Percentiles rank a stretch among this genome's conserved stretches.
These are phyloP conservation scores for Hiodon alosoides DNA, from an alignment of 2,113 vertebrate species.

Conservation along the genomic window DNA sequence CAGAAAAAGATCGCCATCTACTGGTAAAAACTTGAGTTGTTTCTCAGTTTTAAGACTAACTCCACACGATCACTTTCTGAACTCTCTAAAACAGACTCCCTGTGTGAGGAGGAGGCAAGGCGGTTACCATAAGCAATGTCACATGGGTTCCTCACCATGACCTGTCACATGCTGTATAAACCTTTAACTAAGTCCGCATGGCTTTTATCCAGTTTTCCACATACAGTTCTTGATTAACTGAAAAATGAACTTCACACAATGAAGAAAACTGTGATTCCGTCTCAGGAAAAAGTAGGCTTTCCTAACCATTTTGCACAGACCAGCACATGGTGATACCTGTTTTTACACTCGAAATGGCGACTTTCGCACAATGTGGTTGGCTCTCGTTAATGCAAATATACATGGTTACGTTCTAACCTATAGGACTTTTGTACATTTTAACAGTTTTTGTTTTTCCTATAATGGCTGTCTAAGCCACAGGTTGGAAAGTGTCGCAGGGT, in stretches of 20 bases:
- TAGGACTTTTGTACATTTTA: too few relatives aligned
- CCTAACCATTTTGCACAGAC: not conserved
- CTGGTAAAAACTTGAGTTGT: not conserved
- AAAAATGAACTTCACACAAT: not conserved
- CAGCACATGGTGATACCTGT: not conserved
- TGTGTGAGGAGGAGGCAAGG: not conserved
- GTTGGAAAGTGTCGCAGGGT: too few relatives aligned
- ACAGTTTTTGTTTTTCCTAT: too few relatives aligned
- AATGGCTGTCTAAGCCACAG: too few relatives aligned
- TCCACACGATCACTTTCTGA: not conserved
- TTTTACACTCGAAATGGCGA: too few relatives aligned
- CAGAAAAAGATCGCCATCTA: not conserved
- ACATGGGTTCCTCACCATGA: constrained; percentile 36
- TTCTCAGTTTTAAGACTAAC: too few relatives aligned
- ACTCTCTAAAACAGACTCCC: not conserved
- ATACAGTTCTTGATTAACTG: constrained; percentile 48
- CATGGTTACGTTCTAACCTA: too few relatives aligned
- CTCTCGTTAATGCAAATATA: too few relatives aligned
- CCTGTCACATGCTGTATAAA: constrained; percentile 52
- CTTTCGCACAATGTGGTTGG: not conserved
- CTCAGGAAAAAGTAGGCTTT: not conserved
- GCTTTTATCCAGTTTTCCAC: constrained; percentile 44
- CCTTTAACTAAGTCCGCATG: constrained; percentile 51
- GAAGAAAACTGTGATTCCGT: not conserved
- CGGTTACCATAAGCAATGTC: constrained; percentile 25